These are phyloP conservation scores for Manduca sexta DNA, from an alignment of 1,140 invertebrate species.

Conservation along the genomic window DNA sequence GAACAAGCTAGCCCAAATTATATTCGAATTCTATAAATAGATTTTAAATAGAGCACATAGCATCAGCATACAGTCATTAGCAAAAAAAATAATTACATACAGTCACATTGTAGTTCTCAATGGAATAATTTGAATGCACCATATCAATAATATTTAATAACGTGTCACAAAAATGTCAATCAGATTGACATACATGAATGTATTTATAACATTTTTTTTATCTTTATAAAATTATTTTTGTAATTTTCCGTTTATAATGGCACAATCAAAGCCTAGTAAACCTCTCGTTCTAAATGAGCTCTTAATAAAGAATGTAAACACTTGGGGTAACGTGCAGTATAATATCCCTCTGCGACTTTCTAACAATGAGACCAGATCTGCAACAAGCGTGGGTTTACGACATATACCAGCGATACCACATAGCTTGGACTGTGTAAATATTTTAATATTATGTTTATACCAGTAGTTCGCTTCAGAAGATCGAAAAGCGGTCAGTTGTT, in stretches of 20 bases:
- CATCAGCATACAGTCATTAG: too few species aligned
- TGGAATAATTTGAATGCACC: too few species aligned
- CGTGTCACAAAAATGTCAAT: too few species aligned
- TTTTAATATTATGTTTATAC: background rate
- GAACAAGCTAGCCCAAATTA: too few species aligned
- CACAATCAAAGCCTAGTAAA: conserved; percentile 19
- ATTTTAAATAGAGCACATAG: too few species aligned
- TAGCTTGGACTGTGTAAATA: conserved; percentile 55
- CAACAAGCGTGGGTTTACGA: conserved; percentile 43
- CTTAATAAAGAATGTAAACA: conserved; percentile 59
- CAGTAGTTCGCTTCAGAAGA: too few species aligned
- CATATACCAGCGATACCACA: conserved; percentile 59
- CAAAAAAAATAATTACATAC: too few species aligned
- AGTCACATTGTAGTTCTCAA: too few species aligned
- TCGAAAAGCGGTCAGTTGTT: too few species aligned
- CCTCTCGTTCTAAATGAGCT: conserved; percentile 45
- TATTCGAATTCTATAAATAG: too few species aligned
- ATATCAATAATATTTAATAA: too few species aligned
- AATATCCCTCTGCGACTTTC: conserved; percentile 60
- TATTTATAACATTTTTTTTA: background rate
- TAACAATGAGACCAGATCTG: conserved; percentile 55
- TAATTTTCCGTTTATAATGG: conserved; percentile 24
- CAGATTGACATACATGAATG: too few species aligned
- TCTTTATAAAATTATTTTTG: conserved; percentile 8
- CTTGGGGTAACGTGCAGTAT: conserved; percentile 66